Evolutionary conservation across 2,888 invertebrate species (phyloP).

Genomic region (Orchestes rusci): DNA sequence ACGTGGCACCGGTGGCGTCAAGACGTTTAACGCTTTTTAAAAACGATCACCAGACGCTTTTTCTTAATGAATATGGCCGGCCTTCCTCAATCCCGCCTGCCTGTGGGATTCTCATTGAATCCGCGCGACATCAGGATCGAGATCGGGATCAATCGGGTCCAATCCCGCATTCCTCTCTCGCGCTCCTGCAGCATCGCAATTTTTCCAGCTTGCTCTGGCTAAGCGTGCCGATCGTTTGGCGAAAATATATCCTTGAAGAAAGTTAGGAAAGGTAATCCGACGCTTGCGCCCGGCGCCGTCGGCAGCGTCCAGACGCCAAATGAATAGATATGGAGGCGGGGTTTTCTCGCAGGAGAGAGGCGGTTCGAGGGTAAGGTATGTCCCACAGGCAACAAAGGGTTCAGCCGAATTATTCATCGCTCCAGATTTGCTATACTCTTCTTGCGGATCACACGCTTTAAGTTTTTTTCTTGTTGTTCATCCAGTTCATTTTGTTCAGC

Average conservation of each 20-base stretch:
- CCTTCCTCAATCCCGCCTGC: slow-evolving; percentile 27
- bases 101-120: slow-evolving; percentile 12
- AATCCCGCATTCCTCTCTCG: slow-evolving; percentile 18
- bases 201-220: slow-evolving; percentile 20
- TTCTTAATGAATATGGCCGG: slow-evolving; percentile 40
- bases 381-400: slow-evolving; percentile 43
- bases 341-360: slow-evolving; percentile 38
- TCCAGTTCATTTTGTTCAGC: not conserved
- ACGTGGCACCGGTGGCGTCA: slow-evolving; percentile 26
- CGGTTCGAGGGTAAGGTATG: slow-evolving; percentile 40
- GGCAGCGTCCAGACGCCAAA: slow-evolving; percentile 38
- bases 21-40: slow-evolving; percentile 39
- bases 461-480: slow-evolving; percentile 11
- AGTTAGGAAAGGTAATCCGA: slow-evolving; percentile 30
- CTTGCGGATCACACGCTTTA: slow-evolving; percentile 20
- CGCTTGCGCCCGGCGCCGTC: slow-evolving; percentile 35
- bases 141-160: slow-evolving; percentile 22
- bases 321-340: slow-evolving; percentile 42
- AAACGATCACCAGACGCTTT: slow-evolving; percentile 40
- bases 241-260: slow-evolving; percentile 28
- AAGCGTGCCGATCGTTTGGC: slow-evolving; percentile 22
- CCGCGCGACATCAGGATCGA: slow-evolving; percentile 10
- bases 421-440: slow-evolving; percentile 36
- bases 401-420: slow-evolving; percentile 44
- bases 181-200: slow-evolving; percentile 12